Base-by-base conservation (phyloP, 2,888 invertebrate species). In the Eupithecia inturbata region DNA sequence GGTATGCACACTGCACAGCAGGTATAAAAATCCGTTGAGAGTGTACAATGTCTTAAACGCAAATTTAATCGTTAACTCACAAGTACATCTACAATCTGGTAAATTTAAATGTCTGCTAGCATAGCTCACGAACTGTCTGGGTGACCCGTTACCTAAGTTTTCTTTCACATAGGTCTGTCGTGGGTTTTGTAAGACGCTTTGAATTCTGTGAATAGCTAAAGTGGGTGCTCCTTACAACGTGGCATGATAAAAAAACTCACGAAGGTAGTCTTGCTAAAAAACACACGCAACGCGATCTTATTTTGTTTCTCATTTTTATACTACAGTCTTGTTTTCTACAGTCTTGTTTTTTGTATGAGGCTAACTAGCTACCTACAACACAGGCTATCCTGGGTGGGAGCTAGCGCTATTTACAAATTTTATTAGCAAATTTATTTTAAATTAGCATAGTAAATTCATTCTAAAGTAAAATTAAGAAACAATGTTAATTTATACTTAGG, bases 141-240 rank as follows among this genome's bases (percentile, higher is more conserved):
- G 57, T 57, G 26, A 22, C 57, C 57, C 57, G 14, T 26, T 57
- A 26, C 26, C 9, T 57, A 26, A 57, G 26, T 26, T 57, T 57
- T 57, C 12, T 26, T 57, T 57, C 26, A 57, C 57, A 57, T 57
- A 57, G 26, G 57, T 57, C 57, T 57, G 26, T 12, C 26, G 12
- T 26, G 26, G 57, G 57, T 57, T n/a, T 22, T 57, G 57, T 26
- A 57, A 57, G 26, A 57, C 57, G 26, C 57, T 57, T 57, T 57
- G 26, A 57, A 57, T 57, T 57, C 57, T 57, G 26, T 57, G 57
- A 57, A 57, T 26, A 57, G 57, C 57, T 57, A 57, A 57, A 57
- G 57, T 57, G 57, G 26, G 57, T 26, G 57, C 57, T 57, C 57
- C 57, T 57, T 26, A 57, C 57, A 57, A 12, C 57, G 57, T 1